Evolutionary conservation across 1,140 invertebrate species (phyloP), one percentile per base, ranked within the genome.

Genomic region (Cyrtorhinus lividipennis): DNA sequence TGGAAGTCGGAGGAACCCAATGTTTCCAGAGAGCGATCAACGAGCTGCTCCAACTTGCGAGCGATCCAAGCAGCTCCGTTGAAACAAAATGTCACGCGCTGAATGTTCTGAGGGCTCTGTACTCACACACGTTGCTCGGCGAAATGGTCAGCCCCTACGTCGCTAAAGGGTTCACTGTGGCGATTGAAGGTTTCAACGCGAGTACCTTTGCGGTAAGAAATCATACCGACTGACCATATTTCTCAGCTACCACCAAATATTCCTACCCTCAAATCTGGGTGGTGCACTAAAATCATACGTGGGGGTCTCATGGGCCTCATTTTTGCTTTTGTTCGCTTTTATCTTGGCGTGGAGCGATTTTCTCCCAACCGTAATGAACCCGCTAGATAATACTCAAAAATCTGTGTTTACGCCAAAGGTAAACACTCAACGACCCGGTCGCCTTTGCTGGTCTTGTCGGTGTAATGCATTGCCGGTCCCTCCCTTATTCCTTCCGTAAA

Each of bases 51-150:
- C 65, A 70, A 1, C 69, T 80, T 10, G 77, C 77, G 1, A 68
- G 68, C 45, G 66, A 68, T 65, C 53, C 48, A 10, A 30, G 64
- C 24, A 60, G 68, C 44, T 59, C 72, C n/a, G 71, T 71, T 20
- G 80, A 79, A 70, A 75, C 78, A 0, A 79, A 86, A 69, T 84
- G 85, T 45, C 92, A 95, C 76, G 80, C 86, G 3, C 72, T 94
- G 63, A 95, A 96, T 75, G 88, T 95, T 62, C 75, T 96, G 56
- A 75, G 92, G 66, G 83, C 85, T 0, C 72, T 96, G 25, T 91
- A 83, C 68, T 79, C 84, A 59, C 84, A 93, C 72, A 81, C 83
- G 25, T 77, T 83, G 62, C 75, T 96, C 12, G 81, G 83, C 24
- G 87, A 91, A 63, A 72, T 80, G 63, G 81, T 90, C 0, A 79